phyloP scores from a whole-genome alignment of 2,797 vertebrate species.

The Emydoidea blandingii region DNA sequence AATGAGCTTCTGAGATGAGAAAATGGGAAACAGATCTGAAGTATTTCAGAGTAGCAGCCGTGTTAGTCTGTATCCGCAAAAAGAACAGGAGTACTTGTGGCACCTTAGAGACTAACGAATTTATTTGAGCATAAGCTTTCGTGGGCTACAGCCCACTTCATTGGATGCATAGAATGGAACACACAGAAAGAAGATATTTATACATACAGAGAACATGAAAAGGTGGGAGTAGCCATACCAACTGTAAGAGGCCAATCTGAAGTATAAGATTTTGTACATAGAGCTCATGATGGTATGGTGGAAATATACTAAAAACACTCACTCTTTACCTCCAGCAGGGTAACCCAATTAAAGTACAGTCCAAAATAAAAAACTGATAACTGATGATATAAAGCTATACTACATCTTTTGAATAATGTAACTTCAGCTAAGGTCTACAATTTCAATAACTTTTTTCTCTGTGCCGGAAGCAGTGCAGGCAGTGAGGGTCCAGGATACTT shows the following conservation, averaged over 20 bases:
- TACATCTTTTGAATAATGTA: not conserved
- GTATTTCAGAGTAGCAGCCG: no score
- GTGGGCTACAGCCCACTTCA: no score
- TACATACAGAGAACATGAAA: no score
- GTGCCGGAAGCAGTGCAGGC: not conserved
- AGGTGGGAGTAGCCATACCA: no score
- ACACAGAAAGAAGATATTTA: no score
- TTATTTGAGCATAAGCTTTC: no score
- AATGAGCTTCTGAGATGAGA: not conserved
- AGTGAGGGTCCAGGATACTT: not conserved
- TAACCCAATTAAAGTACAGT: not conserved
- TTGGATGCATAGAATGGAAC: no score
- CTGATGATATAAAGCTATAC: not conserved
- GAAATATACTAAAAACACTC: not conserved
- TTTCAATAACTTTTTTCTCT: not conserved
- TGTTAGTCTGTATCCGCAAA: no score
- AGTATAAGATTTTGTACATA: not conserved
- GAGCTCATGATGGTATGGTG: not conserved
- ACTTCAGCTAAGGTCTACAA: not conserved
- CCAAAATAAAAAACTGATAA: not conserved
- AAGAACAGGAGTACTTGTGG: no score
- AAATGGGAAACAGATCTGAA: not conserved
- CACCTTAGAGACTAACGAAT: no score
- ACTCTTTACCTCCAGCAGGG: not conserved
- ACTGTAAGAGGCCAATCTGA: not conserved